Conservation (phyloP, 2,888 invertebrate species). For the Patella pellucida region DNA sequence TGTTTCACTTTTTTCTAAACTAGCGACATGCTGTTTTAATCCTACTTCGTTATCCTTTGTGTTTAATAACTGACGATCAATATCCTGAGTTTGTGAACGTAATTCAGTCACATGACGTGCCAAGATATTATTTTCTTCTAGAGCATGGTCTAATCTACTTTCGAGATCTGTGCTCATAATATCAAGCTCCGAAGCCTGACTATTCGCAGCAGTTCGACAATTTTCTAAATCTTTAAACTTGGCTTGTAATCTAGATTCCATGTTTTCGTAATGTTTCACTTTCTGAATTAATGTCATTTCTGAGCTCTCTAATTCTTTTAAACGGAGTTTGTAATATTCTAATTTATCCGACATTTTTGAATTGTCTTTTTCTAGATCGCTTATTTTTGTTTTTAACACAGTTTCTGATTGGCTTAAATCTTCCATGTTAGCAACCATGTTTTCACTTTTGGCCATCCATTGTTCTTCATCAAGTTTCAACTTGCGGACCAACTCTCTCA, state of each 20-base stretch:
- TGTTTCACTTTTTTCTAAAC: conserved; percentile 48
- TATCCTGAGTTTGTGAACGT: conserved; percentile 42
- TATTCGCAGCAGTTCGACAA: conserved; percentile 54
- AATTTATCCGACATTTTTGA: conserved; percentile 52
- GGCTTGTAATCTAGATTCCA: conserved; percentile 49
- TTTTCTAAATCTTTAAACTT: conserved; percentile 55
- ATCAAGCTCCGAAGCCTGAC: conserved; percentile 56
- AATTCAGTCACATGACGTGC: conserved; percentile 46
- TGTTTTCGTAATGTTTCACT: conserved; percentile 53
- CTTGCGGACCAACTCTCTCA: conserved; percentile 55
- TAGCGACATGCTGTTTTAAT: conserved; percentile 49
- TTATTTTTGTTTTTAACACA: conserved; percentile 54
- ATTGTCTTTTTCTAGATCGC: conserved; percentile 61
- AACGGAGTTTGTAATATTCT: conserved; percentile 51
- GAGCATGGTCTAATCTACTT: conserved; percentile 50
- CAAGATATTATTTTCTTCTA: conserved; percentile 57
- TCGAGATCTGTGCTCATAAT: conserved; percentile 54
- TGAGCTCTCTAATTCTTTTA: conserved; percentile 56
- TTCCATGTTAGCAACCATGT: conserved; percentile 58
- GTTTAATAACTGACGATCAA: conserved; percentile 46
- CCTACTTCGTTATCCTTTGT: conserved; percentile 46
- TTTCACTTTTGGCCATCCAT: conserved; percentile 52
- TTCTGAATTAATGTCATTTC: conserved; percentile 50
- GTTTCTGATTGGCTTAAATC: conserved; percentile 59
- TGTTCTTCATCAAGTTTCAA: conserved; percentile 59